phyloP scores from a whole-genome alignment of 2,113 vertebrate species.

The Hassar affinis region DNA sequence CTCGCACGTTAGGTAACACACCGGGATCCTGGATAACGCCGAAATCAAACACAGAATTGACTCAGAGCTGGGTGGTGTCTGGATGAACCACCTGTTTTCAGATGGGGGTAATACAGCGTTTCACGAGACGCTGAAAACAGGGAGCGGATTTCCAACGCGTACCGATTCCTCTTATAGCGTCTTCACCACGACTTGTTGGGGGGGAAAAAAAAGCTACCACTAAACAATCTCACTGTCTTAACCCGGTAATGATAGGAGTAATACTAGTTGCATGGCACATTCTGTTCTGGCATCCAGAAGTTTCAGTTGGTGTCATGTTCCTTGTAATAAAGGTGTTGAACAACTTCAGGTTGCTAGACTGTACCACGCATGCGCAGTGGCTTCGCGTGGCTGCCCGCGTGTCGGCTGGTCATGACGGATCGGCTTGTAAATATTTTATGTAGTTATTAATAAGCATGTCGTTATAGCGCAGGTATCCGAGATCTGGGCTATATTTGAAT shows the following conservation, averaged over 20 bases:
- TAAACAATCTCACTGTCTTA: too few relatives aligned
- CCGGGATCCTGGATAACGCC: background rate
- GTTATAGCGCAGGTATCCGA: background rate
- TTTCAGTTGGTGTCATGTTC: background rate
- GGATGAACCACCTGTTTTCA: conserved; percentile 48
- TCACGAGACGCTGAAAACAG: background rate
- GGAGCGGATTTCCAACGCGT: background rate
- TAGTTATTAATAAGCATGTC: background rate
- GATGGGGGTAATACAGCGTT: background rate
- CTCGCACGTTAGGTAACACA: conserved; percentile 45
- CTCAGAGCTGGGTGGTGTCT: conserved; percentile 25
- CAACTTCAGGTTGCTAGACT: background rate
- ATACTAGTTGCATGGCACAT: background rate
- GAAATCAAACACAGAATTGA: background rate
- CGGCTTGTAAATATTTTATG: background rate
- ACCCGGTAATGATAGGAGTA: background rate
- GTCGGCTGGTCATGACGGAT: background rate
- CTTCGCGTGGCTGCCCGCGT: background rate
- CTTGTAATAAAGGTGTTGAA: background rate
- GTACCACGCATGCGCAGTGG: conserved; percentile 1
- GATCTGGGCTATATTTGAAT: background rate
- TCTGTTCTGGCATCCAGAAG: background rate
- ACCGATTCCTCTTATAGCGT: background rate
- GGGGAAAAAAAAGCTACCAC: too few relatives aligned
- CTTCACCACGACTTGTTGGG: background rate